Percentiles rank a stretch among this genome's conserved stretches.
Conservation (phyloP, 2,888 invertebrate species). For the Mimumesa dahlbomi region DNA sequence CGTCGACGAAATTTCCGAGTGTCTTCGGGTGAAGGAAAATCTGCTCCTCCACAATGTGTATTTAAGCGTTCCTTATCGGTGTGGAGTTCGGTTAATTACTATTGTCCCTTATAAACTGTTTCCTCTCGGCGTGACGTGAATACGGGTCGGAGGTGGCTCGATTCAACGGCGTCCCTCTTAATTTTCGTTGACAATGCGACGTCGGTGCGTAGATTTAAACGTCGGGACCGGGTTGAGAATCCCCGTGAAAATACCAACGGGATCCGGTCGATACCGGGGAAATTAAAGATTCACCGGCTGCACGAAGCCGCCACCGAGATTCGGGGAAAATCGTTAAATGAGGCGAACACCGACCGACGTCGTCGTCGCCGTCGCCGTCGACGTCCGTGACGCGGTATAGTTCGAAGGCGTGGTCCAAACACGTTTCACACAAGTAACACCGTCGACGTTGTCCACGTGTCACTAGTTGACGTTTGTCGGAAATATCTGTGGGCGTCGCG, state of each 20-base stretch:
- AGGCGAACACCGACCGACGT: conserved; percentile 3
- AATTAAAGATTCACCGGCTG: conserved; percentile 60
- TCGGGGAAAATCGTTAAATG: conserved; percentile 56
- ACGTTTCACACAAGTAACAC: background rate
- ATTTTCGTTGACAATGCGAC: conserved; percentile 49
- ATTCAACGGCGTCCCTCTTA: conserved; percentile 37
- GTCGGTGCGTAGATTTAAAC: conserved; percentile 18
- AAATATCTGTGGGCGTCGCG: too few relatives aligned
- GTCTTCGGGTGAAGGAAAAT: too few relatives aligned
- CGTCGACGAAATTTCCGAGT: conserved; percentile 10
- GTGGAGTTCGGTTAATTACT: conserved; percentile 29
- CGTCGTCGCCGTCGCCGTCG: too few relatives aligned
- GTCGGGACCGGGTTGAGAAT: conserved; percentile 19
- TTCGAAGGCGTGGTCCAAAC: conserved; percentile 18
- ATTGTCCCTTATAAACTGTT: conserved; percentile 28
- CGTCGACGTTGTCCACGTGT: too few relatives aligned
- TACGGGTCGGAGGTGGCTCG: background rate
- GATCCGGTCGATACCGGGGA: conserved; percentile 44
- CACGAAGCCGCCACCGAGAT: conserved; percentile 42
- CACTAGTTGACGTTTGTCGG: too few relatives aligned
- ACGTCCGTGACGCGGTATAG: conserved; percentile 14
- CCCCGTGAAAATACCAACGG: conserved; percentile 20
- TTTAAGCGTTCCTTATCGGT: too few relatives aligned
- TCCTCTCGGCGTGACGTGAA: background rate
- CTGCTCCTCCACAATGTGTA: too few relatives aligned